These are phyloP conservation scores for Hippocampus abdominalis DNA, from an alignment of 2,113 vertebrate species.

Conservation along the genomic window DNA sequence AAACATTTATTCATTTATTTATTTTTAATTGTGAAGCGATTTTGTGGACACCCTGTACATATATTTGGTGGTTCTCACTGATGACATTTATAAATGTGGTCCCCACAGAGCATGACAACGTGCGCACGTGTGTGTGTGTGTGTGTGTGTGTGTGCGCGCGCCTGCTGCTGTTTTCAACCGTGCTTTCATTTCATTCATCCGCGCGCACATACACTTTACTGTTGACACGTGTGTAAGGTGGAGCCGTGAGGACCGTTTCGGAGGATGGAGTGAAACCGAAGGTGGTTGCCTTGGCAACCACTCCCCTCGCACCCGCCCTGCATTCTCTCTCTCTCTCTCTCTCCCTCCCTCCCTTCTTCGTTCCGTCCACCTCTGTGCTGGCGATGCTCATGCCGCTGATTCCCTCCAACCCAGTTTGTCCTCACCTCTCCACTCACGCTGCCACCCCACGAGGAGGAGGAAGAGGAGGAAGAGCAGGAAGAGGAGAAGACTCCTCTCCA, in stretches of 20 bases:
- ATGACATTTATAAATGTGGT: background rate
- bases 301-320: slow-evolving; percentile 49
- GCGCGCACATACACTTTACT: slow-evolving; percentile 16
- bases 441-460: slow-evolving; percentile 53
- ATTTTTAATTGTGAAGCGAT: no score
- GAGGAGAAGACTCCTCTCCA: slow-evolving; percentile 53
- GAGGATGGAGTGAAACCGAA: slow-evolving; percentile 55
- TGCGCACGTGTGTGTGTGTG: background rate
- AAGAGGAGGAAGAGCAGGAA: slow-evolving; percentile 42
- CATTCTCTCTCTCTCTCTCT: slow-evolving; percentile 33
- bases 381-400: slow-evolving; percentile 66
- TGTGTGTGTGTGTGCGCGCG: background rate
- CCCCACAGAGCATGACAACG: background rate
- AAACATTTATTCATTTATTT: no score
- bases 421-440: slow-evolving; percentile 69
- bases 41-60: no score
- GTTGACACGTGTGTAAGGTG: slow-evolving; percentile 7
- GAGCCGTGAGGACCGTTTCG: slow-evolving; percentile 33
- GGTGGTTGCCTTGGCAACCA: slow-evolving; percentile 64
- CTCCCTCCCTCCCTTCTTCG: slow-evolving; percentile 34
- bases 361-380: slow-evolving; percentile 67
- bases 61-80: background rate
- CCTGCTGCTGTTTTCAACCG: background rate
- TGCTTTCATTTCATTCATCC: slow-evolving; percentile 45
- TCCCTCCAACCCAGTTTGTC: slow-evolving; percentile 62